A percentile compares a stretch with the other conserved stretches of the same genome.
Conservation (phyloP, 2,888 invertebrate species). For the Amblyteles armatorius region DNA sequence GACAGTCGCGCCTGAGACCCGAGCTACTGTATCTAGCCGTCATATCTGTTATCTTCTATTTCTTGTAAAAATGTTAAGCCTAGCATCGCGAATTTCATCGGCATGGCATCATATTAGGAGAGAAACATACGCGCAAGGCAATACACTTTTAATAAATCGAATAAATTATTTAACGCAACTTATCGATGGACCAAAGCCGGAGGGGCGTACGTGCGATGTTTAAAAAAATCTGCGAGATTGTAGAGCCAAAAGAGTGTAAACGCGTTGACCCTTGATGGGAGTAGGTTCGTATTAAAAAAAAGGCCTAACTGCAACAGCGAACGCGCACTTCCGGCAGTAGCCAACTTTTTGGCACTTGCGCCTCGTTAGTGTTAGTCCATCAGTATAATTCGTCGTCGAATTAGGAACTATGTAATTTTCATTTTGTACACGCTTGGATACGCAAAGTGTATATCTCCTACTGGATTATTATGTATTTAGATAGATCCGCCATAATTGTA, state of each 20-base stretch:
- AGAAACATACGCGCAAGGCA: constrained; percentile 45
- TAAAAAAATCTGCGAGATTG: background rate
- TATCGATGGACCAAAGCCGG: background rate
- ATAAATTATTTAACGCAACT: constrained; percentile 8
- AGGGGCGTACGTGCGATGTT: background rate
- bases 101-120: constrained; percentile 37
- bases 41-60: constrained; percentile 59
- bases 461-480: constrained; percentile 22
- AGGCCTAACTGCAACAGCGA: background rate
- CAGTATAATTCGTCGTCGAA: background rate
- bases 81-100: constrained; percentile 36
- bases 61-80: constrained; percentile 47
- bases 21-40: constrained; percentile 58
- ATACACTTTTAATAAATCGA: constrained; percentile 29
- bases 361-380: background rate
- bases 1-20: constrained; percentile 66
- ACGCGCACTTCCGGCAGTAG: background rate
- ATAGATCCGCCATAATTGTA: constrained; percentile 55
- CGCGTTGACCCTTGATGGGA: background rate
- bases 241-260: background rate
- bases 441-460: constrained; percentile 20
- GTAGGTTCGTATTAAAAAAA: background rate
- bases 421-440: constrained; percentile 38
- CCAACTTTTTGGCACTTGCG: background rate
- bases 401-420: background rate